Evolutionary conservation across 2,113 vertebrate genomes (phyloP).

Genomic region (Triplophysa rosa): DNA sequence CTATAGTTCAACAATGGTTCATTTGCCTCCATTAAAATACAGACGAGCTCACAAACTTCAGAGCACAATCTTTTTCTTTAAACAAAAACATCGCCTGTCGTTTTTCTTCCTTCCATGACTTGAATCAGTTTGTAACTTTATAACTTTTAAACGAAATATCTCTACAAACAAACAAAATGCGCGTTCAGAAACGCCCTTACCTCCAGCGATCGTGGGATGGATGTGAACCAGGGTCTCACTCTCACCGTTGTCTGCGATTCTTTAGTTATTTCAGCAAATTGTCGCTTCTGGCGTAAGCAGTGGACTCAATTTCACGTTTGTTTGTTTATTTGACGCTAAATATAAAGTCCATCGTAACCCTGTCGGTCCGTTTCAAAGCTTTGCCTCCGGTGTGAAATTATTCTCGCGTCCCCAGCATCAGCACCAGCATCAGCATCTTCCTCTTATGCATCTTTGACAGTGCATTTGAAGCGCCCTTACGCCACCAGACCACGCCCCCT

Average conservation of each 20-base stretch:
- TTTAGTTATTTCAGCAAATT: not conserved
- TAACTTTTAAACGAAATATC: not conserved
- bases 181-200: conserved; percentile 58
- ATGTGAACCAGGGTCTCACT: conserved; percentile 32
- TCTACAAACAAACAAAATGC: not conserved
- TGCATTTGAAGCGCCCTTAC: conserved; percentile 58
- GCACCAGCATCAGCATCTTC: conserved; percentile 14
- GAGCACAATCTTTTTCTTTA: not conserved
- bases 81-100: not conserved
- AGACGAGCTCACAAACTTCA: conserved; percentile 13
- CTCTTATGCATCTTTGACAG: conserved; percentile 33
- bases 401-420: conserved; percentile 29
- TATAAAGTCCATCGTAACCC: not conserved
- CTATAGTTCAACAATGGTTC: too few species aligned
- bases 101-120: not conserved
- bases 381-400: conserved; percentile 3
- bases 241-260: conserved; percentile 12
- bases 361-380: not conserved
- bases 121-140: not conserved
- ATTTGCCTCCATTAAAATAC: not conserved
- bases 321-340: conserved; percentile 19
- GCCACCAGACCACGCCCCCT: conserved; percentile 53
- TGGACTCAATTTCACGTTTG: not conserved
- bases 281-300: not conserved
- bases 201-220: conserved; percentile 51